A percentile compares a stretch with the other conserved stretches of the same genome.
phyloP scores from a whole-genome alignment of 2,797 vertebrate species.

The Furcifer pardalis region DNA sequence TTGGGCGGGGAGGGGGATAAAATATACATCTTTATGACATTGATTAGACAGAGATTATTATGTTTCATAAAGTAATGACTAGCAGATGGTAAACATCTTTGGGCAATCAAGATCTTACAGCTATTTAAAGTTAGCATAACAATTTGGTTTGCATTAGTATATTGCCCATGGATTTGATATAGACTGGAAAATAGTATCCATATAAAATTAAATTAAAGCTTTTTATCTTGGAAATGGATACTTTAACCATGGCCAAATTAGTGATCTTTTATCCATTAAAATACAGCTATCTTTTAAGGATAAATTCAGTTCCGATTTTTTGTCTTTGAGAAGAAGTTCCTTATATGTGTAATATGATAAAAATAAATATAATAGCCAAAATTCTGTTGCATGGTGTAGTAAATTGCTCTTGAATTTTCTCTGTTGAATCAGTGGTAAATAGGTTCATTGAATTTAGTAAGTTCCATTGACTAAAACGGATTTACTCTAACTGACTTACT shows the following conservation, averaged over 20 bases:
- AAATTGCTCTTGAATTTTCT: too few relatives aligned
- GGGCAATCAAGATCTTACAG: neutral
- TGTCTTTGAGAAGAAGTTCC: neutral
- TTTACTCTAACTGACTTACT: too few relatives aligned
- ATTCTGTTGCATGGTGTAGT: too few relatives aligned
- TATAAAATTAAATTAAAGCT: neutral
- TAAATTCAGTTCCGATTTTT: neutral
- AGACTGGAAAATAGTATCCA: neutral
- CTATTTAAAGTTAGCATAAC: neutral
- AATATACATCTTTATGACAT: neutral
- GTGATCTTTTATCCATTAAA: neutral
- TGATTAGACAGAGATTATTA: neutral
- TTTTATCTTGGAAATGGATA: neutral
- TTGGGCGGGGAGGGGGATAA: neutral
- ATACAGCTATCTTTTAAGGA: neutral
- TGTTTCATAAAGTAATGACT: conserved; percentile 7
- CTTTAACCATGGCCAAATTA: neutral
- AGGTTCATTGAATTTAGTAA: too few relatives aligned
- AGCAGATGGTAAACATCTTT: neutral
- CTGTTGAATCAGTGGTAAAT: too few relatives aligned
- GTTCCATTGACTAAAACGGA: too few relatives aligned
- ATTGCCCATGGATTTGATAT: neutral
- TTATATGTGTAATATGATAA: neutral
- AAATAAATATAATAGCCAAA: neutral
- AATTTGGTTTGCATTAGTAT: neutral